Base-by-base conservation (phyloP, 2,888 invertebrate species). In the Actias luna region DNA sequence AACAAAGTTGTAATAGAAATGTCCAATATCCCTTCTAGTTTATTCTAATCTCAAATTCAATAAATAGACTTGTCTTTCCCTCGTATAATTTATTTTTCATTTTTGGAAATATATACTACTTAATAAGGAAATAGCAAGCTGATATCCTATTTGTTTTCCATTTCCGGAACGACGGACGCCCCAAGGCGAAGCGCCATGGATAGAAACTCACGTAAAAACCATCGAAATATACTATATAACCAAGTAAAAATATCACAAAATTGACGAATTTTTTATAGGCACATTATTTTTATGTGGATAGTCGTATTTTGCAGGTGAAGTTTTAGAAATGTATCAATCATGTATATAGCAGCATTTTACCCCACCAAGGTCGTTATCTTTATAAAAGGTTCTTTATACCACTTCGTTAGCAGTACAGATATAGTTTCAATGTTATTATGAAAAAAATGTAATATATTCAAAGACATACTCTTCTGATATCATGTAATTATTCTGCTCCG, bases 81-180 rank as follows among this genome's bases (percentile, higher is more conserved):
- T 12, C 55, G n/a, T n/a, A n/a, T 55, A 55, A 29, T 55, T 29
- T 29, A 27, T 7, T 55, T 50, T 55, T 55, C 29, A 27, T 14
- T 29, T 55, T 8, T 14, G 5, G 29, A 29, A 55, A n/a, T 55
- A 29, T 55, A 29, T 29, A 55, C 52, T 25, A 14, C 25, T 52
- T 52, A 55, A 55, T 55, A n/a, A 55, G 55, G 55, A 55, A 55
- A 55, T 55, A 55, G 29, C 29, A 55, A 29, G 55, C 55, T n/a
- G 55, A 55, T 55, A 55, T 29, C 55, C 29, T 55, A 55, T 55
- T 55, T 55, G 55, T 55, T 29, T 16, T 55, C 29, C 16, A 55
- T 55, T 55, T 55, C 55, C 55, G 55, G 55, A 29, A 29, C 29
- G 55, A 55, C 29, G 29, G 55, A 55, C 55, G 29, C 29, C 55